Percentiles rank a stretch among this genome's conserved stretches.
Conservation (phyloP, 2,113 vertebrate species). For the Poecile atricapillus region DNA sequence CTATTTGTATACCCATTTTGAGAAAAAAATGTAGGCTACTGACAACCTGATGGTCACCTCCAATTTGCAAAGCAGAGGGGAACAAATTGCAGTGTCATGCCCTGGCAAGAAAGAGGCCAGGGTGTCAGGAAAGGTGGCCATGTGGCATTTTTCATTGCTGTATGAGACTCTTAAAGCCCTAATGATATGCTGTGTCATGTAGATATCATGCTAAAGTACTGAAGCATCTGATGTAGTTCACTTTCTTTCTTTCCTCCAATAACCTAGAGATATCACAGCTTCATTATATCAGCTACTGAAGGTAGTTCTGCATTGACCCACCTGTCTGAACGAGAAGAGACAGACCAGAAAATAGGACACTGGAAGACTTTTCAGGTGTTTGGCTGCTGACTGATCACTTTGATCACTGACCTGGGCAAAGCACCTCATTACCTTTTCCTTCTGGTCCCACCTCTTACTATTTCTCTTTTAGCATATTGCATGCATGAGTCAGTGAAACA, state of each 20-base stretch:
- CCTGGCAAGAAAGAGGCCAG: not conserved
- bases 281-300: not conserved
- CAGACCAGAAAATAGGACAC: not conserved
- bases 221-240: not conserved
- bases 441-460: not conserved
- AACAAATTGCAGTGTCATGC: not conserved
- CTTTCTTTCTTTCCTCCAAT: not conserved
- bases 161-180: not conserved
- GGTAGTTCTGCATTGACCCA: not conserved
- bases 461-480: not conserved
- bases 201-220: not conserved
- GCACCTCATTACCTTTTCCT: not conserved
- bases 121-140: not conserved
- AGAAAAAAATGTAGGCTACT: not conserved
- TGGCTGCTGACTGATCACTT: not conserved
- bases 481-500: not conserved
- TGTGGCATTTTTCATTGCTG: not conserved
- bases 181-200: not conserved
- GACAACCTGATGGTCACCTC: not conserved
- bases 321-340: not conserved
- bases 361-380: not conserved
- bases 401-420: not conserved
- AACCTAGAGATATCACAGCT: not conserved
- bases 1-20: not conserved
- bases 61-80: not conserved